Base-by-base conservation (phyloP, 2,888 invertebrate species). In the Notodromas monacha region DNA sequence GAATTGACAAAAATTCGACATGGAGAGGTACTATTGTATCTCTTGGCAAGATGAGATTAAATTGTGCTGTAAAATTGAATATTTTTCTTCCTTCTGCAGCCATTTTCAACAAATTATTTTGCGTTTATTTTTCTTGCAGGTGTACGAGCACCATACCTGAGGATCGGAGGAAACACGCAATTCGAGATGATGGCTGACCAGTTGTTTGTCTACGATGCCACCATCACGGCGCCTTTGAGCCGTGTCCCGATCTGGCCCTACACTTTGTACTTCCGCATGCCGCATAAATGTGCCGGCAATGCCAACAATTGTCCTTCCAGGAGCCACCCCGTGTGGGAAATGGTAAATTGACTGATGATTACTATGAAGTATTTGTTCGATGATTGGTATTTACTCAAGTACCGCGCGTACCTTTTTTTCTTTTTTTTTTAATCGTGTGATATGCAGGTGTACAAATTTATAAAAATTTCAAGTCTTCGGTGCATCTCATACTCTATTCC, bases 141-240 rank as follows among this genome's bases (percentile, higher is more conserved):
- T 8, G 58, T 76, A 38, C 63, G 79, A 26, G 77, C 79, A 2
- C 79, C 79, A 3, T 79, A 76, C 45, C 55, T 79, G 31, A 60
- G 79, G 31, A 74, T 79, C 1, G 81, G 84, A 36, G 81, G 84
- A 36, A 77, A 81, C 57, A 76, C 67, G 42, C 79, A 81, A 55
- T 86, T 84, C 48, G 73, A 77, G 51, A 84, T 84, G 79, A 81
- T 86, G 81, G 66, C 70, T 32, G 77, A 81, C 50, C 74, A 81
- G 47, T 76, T 72, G 54, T 81, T 81, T 49, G 68, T 73, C 4
- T 86, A 84, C 48, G 86, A 86, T 47, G 76, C 81, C 14, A 79
- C 81, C 8, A 79, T 86, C 44, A 77, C 77, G 2, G 79, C 79
- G 14, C 72, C 77, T 1, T 56, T 77, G 32, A 62, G 68, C 16